Evolutionary conservation across 1,140 invertebrate species (phyloP), one percentile per base, ranked within the genome.

Genomic region (Bathynomus jamesi): DNA sequence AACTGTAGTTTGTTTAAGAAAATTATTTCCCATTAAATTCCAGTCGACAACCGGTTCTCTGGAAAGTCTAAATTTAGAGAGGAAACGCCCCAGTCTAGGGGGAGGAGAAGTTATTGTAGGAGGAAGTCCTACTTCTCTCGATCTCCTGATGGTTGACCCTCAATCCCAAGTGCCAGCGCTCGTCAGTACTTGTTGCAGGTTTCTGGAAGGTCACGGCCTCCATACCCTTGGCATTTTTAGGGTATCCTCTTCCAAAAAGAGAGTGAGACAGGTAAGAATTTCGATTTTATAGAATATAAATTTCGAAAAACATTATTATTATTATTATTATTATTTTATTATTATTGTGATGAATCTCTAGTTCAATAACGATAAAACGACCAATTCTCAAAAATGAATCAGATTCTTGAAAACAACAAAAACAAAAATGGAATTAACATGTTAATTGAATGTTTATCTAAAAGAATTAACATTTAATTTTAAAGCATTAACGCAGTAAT

Each of bases 211-310:
- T 13, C 87, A 91, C 76, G 93, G 92, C 13, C 84, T 96, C 8
- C 86, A 89, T 72, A 93, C 91, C 17, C 84, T 94, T 10, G 94
- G 94, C 0, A 88, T 96, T 61, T 96, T 96, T 83, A 85, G 94
- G 72, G 92, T 96, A 28, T 92, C 91, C 63, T 89, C 90, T 53
- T 94, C 92, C 0, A 94, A 94, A 81, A 96, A 95, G 81, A 85
- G 93, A 81, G 90, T 94, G 31, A 86, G 93, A 83, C 92, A 95
- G 88, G 93, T 95, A 81, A 82, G 81, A 25, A 24, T n/a, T 28
- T 3, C 24, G 13, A n/a, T 46, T 4, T n/a, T n/a, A n/a, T n/a
- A n/a, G n/a, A n/a, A n/a, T n/a, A n/a, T n/a, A n/a, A n/a, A n/a
- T n/a, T n/a, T n/a, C n/a, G n/a, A n/a, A n/a, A n/a, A n/a, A n/a